These are phyloP conservation scores for Bradysia coprophila DNA, from an alignment of 1,140 invertebrate species.

Conservation along the genomic window DNA sequence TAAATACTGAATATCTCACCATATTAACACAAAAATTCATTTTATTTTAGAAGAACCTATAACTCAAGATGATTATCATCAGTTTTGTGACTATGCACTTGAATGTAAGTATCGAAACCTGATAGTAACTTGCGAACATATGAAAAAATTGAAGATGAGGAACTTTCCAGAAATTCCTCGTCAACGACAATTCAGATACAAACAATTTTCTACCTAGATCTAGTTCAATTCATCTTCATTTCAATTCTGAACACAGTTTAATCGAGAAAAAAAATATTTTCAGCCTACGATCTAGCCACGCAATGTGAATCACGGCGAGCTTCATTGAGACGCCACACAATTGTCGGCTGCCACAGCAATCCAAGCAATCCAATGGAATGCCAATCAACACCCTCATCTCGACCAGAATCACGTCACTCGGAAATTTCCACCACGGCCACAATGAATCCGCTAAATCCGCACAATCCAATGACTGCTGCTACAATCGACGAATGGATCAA, in stretches of 20 bases:
- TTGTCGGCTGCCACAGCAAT: conserved; percentile 33
- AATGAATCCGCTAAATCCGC: conserved; percentile 34
- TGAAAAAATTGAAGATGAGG: too few species aligned
- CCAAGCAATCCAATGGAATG: conserved; percentile 24
- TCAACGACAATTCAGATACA: too few species aligned
- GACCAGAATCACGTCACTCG: conserved; percentile 34
- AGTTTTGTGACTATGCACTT: conserved; percentile 53
- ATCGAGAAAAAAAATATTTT: not conserved
- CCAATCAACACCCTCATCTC: conserved; percentile 51
- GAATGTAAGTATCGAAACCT: conserved; percentile 39
- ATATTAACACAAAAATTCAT: too few species aligned
- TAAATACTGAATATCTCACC: too few species aligned
- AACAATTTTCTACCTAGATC: too few species aligned
- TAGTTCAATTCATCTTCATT: too few species aligned
- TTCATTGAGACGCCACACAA: conserved; percentile 50
- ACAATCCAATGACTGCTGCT: conserved; percentile 40
- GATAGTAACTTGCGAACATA: too few species aligned
- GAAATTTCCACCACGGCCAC: conserved; percentile 19
- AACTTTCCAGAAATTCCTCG: too few species aligned
- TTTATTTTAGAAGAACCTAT: conserved; percentile 25
- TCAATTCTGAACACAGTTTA: too few species aligned
- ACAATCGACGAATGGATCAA: conserved; percentile 57
- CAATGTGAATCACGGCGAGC: conserved; percentile 50
- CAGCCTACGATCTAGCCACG: conserved; percentile 63
- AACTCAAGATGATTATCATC: conserved; percentile 52